These are phyloP conservation scores for Perizoma affinitatum DNA, from an alignment of 2,888 invertebrate genomes.

Conservation along the genomic window DNA sequence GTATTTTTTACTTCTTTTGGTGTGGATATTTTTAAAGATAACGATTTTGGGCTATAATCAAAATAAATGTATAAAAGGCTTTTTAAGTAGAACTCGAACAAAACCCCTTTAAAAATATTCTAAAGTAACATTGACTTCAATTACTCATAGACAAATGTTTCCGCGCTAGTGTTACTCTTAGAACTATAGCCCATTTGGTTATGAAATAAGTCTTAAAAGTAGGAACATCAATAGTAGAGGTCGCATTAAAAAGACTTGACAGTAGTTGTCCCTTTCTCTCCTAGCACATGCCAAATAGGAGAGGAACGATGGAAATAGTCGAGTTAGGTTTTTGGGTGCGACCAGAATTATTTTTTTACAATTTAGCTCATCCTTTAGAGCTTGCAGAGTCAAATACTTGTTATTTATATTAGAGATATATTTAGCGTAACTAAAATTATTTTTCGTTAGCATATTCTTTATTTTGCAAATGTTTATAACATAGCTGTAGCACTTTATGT, in stretches of 20 bases:
- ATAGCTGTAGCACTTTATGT: conserved; percentile 19
- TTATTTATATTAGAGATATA: conserved; percentile 41
- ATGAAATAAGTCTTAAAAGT: conserved; percentile 2
- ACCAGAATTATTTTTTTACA: conserved; percentile 16
- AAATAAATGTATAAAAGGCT: too few species aligned
- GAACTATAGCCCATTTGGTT: conserved; percentile 10
- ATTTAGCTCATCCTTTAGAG: conserved; percentile 20
- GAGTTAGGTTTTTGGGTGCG: conserved; percentile 2
- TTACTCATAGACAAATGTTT: conserved; percentile 3
- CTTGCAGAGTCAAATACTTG: conserved; percentile 30
- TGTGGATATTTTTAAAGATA: too few species aligned
- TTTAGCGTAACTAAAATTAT: conserved; percentile 40
- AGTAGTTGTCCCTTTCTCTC: conserved; percentile 6
- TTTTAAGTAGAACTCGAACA: neutral
- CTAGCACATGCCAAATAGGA: neutral
- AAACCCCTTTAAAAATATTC: conserved; percentile 10
- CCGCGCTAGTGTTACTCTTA: conserved; percentile 4
- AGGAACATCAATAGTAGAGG: conserved; percentile 1
- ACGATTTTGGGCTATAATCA: too few species aligned
- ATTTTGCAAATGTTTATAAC: conserved; percentile 26
- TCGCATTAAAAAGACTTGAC: conserved; percentile 3
- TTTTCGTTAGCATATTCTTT: conserved; percentile 31
- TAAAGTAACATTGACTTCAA: conserved; percentile 12
- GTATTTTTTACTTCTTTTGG: too few species aligned
- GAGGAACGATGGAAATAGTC: conserved; percentile 1